These are phyloP conservation scores for Trachythela sp. DNA, from an alignment of 64 coral and sea anemone genomes.

Conservation along the genomic window DNA sequence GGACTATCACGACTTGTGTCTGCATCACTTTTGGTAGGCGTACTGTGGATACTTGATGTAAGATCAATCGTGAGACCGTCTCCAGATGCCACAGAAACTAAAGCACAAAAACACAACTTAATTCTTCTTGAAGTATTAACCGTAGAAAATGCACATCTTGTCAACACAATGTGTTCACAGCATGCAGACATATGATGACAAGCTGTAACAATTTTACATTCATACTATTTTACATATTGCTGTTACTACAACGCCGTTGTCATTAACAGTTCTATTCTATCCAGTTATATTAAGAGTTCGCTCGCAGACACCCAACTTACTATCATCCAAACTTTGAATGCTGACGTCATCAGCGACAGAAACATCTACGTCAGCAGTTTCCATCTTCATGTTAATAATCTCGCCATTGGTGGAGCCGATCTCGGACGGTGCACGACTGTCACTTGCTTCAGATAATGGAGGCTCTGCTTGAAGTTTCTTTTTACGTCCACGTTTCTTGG, in stretches of 20 bases:
- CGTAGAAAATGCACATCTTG: neutral
- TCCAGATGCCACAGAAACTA: constrained; percentile 8
- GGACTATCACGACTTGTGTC: constrained; percentile 16
- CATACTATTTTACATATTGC: no score
- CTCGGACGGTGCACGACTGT: constrained; percentile 66
- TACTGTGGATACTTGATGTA: neutral
- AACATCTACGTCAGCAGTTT: constrained; percentile 63
- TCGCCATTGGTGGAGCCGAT: constrained; percentile 76
- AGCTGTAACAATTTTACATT: no score
- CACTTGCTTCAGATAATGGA: constrained; percentile 52
- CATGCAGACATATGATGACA: neutral
- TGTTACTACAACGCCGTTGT: no score
- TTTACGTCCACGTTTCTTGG: constrained; percentile 87
- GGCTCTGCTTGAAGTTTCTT: constrained; percentile 84
- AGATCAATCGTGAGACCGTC: constrained; percentile 1
- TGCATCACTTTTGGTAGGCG: neutral
- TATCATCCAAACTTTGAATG: constrained; percentile 90
- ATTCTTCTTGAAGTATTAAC: neutral
- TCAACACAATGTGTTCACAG: neutral
- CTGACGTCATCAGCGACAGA: constrained; percentile 83
- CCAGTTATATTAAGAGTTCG: neutral
- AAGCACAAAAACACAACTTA: no score
- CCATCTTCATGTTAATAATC: constrained; percentile 50
- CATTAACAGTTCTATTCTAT: neutral
- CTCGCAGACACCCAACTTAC: constrained; percentile 31